Conservation (phyloP, 1,140 invertebrate species). For the Carposina sasakii region DNA sequence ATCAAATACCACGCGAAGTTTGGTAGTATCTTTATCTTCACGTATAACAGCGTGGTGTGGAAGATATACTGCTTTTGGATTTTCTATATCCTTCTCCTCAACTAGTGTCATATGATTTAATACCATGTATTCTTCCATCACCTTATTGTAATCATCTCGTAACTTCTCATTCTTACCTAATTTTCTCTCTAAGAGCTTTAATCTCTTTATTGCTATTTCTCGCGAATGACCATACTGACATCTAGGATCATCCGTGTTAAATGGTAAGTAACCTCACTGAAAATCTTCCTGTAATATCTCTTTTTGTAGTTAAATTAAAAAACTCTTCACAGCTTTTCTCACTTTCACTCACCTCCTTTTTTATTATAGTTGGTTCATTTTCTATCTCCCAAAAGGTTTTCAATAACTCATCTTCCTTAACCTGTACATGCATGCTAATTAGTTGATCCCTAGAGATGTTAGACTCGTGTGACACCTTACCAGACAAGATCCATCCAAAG, state of each 20-base stretch:
- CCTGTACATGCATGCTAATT: no score
- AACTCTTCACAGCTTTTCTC: no score
- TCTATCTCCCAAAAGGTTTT: no score
- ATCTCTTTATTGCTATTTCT: slow-evolving; percentile 22
- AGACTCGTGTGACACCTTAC: slow-evolving; percentile 3
- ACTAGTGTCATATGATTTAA: slow-evolving; percentile 38
- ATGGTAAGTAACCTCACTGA: slow-evolving; percentile 40
- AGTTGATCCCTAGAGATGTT: no score
- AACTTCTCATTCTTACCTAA: slow-evolving; percentile 26
- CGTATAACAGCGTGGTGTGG: slow-evolving; percentile 15
- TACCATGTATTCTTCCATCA: slow-evolving; percentile 44
- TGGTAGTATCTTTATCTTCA: slow-evolving; percentile 35
- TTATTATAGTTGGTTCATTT: no score
- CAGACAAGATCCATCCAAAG: slow-evolving; percentile 16
- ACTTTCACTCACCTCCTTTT: no score
- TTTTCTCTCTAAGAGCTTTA: slow-evolving; percentile 31
- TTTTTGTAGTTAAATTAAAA: no score
- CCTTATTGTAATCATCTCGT: slow-evolving; percentile 32
- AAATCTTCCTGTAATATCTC: no score
- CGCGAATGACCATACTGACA: slow-evolving; percentile 22
- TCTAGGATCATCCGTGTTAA: slow-evolving; percentile 18
- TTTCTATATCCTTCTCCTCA: slow-evolving; percentile 16
- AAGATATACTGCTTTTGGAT: slow-evolving; percentile 6
- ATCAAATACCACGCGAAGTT: slow-evolving; percentile 40
- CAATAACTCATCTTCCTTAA: no score